Base-by-base conservation (phyloP, 2,888 invertebrate species). In the Podabrus alpinus region DNA sequence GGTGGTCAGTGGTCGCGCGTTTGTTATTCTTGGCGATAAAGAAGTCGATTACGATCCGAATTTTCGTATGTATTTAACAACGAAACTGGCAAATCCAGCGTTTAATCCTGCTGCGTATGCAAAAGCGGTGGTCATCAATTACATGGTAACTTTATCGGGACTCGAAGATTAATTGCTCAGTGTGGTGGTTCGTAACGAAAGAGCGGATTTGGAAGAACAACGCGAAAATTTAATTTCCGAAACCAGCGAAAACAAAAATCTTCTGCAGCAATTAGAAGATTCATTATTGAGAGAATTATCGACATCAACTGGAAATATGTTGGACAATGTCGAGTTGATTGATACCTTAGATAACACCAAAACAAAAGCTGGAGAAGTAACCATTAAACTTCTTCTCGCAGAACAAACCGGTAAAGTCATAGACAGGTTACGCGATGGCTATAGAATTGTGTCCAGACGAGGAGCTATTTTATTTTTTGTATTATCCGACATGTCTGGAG, bases 381-480 rank as follows among this genome's bases (percentile, higher is more conserved):
- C 91, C 85, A 92, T 92, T 74, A 96, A 97, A 86, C 87, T 97
- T n/a, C 90, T 89, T 45, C 88, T 95, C 15, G 95, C 95, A 0
- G 92, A 90, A 45, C 90, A 91, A 69, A 97, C 97, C 0, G 92
- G 94, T 0, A 88, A 86, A 60, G 95, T 97, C 81, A 96, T 97
- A 77, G 96, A 97, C 84, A 90, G 90, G 71, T 88, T 96, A 0
- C 90, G 97, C 66, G 94, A 97, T 81, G 95, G 94, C 0, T 97
- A 97, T 88, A 90, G 96, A 24, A 92, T 94, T 0, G 96, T 94
- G 0, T 96, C 97, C 0, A 93, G 92, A 81, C 91, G 97, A 69
- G 97, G 97, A 5, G 96, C 97, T 4, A 94, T 97, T 68, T 88
- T 97, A 68, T 97, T 97, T 88, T 97, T 97, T 85, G 95, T 97